Evolutionary conservation across 2,888 invertebrate species (phyloP), one percentile per base, ranked within the genome.

Genomic region (Punctoribates punctum): DNA sequence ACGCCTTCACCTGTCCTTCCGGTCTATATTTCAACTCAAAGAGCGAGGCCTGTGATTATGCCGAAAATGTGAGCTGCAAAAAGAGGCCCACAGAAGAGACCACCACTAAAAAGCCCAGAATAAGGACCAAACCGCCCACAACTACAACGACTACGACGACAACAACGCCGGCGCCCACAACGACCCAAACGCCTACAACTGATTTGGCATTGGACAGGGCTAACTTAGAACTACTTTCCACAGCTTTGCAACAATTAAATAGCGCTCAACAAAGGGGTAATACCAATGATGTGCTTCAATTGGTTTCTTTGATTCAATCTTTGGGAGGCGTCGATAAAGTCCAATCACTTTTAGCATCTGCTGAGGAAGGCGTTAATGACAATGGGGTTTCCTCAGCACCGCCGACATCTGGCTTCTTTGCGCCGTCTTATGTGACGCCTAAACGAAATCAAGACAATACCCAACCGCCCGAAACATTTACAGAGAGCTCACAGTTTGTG

Each of bases 1-100:
- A 95, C 85, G 91, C 92, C 82, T 95, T 95, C 83, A 95, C 94
- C 0, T 95, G 95, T 82, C 95, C 95, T 5, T 93, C 94, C 76
- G 94, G 94, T 34, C 85, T 95, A 13, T 92, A 90, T 83, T 95
- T 95, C 85, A 95, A 94, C 85, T 93, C 93, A 81, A 90, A 90
- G 0, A 92, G 94, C 0, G 94, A 94, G 83, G 94, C 94, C 0
- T 95, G 95, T 82, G 95, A 95, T 84, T 95, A 94, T 83, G 89
- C 93, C 0, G 89, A 93, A 81, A 94, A 95, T 83, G 94, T 94
- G 0, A 81, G 81, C 8, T 84, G 84, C 77, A 78, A 78, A 51
- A 72, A 76, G 5, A 78, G 76, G 62, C 15, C 75, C 23, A 70
- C 17, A 57, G 48, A 57, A 42, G 48, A 48, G 11, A 54, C 29